Base-by-base conservation (phyloP, 2,797 vertebrate genomes). In the Gouania willdenowi region DNA sequence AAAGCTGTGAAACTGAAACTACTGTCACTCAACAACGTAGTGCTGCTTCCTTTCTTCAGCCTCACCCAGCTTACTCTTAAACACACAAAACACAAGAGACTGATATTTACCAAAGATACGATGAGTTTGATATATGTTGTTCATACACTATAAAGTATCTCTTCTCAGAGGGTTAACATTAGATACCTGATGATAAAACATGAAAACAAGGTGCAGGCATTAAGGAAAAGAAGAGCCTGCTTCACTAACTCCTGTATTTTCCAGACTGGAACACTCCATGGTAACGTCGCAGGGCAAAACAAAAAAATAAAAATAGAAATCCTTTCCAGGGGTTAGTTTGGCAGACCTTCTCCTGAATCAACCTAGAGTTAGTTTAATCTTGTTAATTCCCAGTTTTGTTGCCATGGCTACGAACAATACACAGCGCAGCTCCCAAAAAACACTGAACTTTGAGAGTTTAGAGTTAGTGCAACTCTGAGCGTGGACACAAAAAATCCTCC, bases 21-120 rank as follows among this genome's bases (percentile, higher is more conserved):
- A 16, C 52, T 49, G 56, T 77, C 66, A 75, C 33, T 76, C 41
- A 76, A 41, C 55, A 38, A 70, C 67, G 61, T 46, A 48, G 41
- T 41, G 33, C 13, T 2, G 35, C 17, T 50, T 59, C 51, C 55
- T 50, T 41, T 30, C 8, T 13, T 52, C n/a, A 18, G 40, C 48
- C 54, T 72, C 55, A 8, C 57, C 66, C 56, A 57, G 10, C 6
- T 25, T 3, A 8, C 13, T 19, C 0, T 43, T 6, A 33, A 35
- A 44, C 29, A 41, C 11, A 15, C 18, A 28, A 37, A 11, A 27
- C 29, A 23, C 14, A n/a, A n/a, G n/a, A n/a, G n/a, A n/a, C n/a
- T n/a, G n/a, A n/a, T n/a, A n/a, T n/a, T n/a, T n/a, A n/a, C n/a
- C n/a, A n/a, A n/a, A n/a, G n/a, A n/a, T n/a, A n/a, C n/a, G n/a